Evolutionary conservation across 2,888 invertebrate genomes (phyloP), one percentile per base, ranked within the genome.

Genomic region (Diarsia dahlii): DNA sequence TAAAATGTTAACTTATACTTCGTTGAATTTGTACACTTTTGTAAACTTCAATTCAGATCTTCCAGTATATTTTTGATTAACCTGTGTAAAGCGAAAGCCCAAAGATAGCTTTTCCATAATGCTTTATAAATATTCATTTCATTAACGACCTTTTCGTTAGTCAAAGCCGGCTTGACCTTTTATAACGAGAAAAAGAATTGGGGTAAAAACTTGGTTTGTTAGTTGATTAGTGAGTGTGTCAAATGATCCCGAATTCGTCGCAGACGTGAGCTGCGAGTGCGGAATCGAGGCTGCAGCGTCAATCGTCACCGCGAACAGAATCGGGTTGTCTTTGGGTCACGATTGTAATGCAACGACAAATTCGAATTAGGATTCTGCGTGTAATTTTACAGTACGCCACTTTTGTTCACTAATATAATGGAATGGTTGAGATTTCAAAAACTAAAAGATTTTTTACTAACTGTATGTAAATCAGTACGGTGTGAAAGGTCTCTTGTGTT

Each of bases 151-250:
- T 72, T 81, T 75, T 78, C 82, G 78, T 56, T 70, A 82, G 80
- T 72, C 70, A 63, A 81, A 80, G 80, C 81, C 75, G 82, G 76
- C 67, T 76, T 84, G 89, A 84, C 88, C 89, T 90, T 88, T 85
- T 89, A 89, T 78, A 80, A 84, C 72, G 85, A 89, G 89, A 87
- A 90, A 87, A 89, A 87, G 82, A 80, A 86, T 80, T 81, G 63
- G 56, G 76, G 76, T 77, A 81, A 88, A 88, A 87, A 85, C 86
- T 81, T 60, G 63, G 82, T 86, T 85, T 80, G 73, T 86, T 71
- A 86, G 82, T 89, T 90, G 90, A 91, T 91, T 91, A 92, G 88
- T 83, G 82, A 80, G 91, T 89, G 91, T 90, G 88, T 90, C 91
- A 88, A 90, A 64, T 71, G 85, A 82, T 86, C 83, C 84, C 86